Evolutionary conservation across 1,140 invertebrate genomes (phyloP), one percentile per base, ranked within the genome.

Genomic region (Mya arenaria): DNA sequence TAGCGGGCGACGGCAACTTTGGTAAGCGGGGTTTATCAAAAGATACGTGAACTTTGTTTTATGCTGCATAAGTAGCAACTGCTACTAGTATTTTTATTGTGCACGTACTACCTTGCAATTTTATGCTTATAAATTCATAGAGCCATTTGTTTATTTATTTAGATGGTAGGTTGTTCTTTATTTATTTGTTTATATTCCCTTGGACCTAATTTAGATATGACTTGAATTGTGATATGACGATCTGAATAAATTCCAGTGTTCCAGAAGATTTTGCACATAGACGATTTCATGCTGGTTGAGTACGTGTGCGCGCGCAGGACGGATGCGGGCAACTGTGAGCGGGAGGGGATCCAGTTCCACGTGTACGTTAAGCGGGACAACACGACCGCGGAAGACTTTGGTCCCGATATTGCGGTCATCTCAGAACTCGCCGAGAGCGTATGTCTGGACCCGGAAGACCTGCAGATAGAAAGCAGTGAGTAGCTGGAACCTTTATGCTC

Each of bases 181-280:
- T n/a, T n/a, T n/a, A n/a, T n/a, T n/a, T n/a, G n/a, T n/a, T n/a
- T n/a, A n/a, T n/a, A n/a, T n/a, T n/a, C n/a, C n/a, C n/a, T n/a
- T n/a, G n/a, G n/a, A n/a, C n/a, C n/a, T n/a, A n/a, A n/a, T n/a
- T n/a, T n/a, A n/a, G n/a, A n/a, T n/a, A n/a, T n/a, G n/a, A n/a
- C n/a, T n/a, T n/a, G n/a, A n/a, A n/a, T n/a, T n/a, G n/a, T n/a
- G n/a, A n/a, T n/a, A n/a, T n/a, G n/a, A n/a, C n/a, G n/a, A n/a
- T n/a, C n/a, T n/a, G n/a, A n/a, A n/a, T n/a, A n/a, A n/a, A 23
- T 37, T 75, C 32, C 63, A 78, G 75, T 78, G 23, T 68, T 68
- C 28, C 44, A 37, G 0, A 78, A 78, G 52, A 44, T 78, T 25
- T 34, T 78, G 4, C 68, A 68, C 44, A 28, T 78, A 3, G 75